Evolutionary conservation across 2,888 invertebrate genomes (phyloP), one percentile per base, ranked within the genome.

Genomic region (Mythimna loreyi): DNA sequence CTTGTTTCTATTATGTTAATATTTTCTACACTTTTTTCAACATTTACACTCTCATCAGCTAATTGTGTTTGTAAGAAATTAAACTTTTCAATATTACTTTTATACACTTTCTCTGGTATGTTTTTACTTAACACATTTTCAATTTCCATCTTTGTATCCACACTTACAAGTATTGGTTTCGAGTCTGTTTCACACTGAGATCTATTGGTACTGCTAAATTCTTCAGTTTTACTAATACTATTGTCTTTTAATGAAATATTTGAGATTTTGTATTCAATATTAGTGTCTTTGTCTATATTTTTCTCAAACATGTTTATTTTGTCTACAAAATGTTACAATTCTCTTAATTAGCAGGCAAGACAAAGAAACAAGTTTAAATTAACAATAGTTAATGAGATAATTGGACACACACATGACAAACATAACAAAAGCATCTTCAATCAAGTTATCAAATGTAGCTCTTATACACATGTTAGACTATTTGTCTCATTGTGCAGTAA

Each of bases 241-340:
- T 84, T 90, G 79, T 90, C 92, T 90, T 92, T 92, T 90, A 93
- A 86, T 79, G 91, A 90, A 82, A 94, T 84, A 86, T 88, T 93
- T 74, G 87, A 86, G 86, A 94, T 83, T 92, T 93, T 94, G 81
- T 87, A 86, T 82, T 91, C 91, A 81, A 92, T 84, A 84, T 80
- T 89, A 77, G 84, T 82, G 74, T 92, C 92, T 91, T 90, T 92
- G 82, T 93, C 93, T 84, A 89, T 85, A 85, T 92, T 91, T 78
- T 92, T 95, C 85, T 96, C 96, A 87, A 96, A 96, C 92, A 95
- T 92, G 83, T 85, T 96, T 94, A 96, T 96, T 96, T 94, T 95
- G 75, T 96, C 96, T 96, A 92, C 8, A 78, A 81, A 36, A 61
- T 64, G 25, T 57, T 50, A 79, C 61, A 62, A 92, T 69, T 63